These are phyloP conservation scores for Bombyx mandarina DNA, from an alignment of 1,140 invertebrate species.

Conservation along the genomic window DNA sequence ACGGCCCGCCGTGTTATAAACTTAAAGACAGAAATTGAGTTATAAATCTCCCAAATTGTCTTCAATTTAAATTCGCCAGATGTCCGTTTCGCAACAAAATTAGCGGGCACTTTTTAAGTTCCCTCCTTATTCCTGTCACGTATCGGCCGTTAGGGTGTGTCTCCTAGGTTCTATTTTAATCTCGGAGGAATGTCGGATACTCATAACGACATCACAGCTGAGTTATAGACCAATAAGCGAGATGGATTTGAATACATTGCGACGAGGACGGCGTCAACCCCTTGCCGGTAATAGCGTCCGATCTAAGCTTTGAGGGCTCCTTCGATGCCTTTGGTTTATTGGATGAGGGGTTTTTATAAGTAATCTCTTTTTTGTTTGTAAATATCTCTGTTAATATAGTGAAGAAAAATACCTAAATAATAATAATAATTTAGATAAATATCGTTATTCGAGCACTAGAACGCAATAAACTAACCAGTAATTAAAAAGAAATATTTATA, in stretches of 20 bases:
- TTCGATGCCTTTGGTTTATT: slow-evolving; percentile 1
- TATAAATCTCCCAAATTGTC: slow-evolving; percentile 23
- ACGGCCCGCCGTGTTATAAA: no score
- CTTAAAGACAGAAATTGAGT: slow-evolving; percentile 17
- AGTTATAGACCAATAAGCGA: slow-evolving; percentile 54
- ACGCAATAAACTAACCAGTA: no score
- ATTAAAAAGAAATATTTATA: no score
- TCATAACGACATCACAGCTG: slow-evolving; percentile 34
- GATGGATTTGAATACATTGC: slow-evolving; percentile 40
- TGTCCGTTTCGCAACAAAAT: slow-evolving; percentile 29
- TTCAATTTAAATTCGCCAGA: slow-evolving; percentile 27
- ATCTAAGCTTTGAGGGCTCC: not conserved
- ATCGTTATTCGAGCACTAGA: no score
- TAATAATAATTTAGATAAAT: no score
- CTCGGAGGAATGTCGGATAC: slow-evolving; percentile 40
- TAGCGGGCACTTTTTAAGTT: slow-evolving; percentile 29
- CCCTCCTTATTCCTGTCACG: slow-evolving; percentile 31
- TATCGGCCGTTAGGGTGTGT: slow-evolving; percentile 24
- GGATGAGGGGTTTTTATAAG: no score
- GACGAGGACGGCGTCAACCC: slow-evolving; percentile 22
- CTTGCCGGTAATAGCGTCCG: slow-evolving; percentile 1
- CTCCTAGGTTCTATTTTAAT: slow-evolving; percentile 35
- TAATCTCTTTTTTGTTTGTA: no score
- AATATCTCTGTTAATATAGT: no score
- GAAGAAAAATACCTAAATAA: no score